Evolutionary conservation across 2,113 vertebrate species (phyloP), one percentile per base, ranked within the genome.

Genomic region (western clawed frog (Xenopus tropicalis)): DNA sequence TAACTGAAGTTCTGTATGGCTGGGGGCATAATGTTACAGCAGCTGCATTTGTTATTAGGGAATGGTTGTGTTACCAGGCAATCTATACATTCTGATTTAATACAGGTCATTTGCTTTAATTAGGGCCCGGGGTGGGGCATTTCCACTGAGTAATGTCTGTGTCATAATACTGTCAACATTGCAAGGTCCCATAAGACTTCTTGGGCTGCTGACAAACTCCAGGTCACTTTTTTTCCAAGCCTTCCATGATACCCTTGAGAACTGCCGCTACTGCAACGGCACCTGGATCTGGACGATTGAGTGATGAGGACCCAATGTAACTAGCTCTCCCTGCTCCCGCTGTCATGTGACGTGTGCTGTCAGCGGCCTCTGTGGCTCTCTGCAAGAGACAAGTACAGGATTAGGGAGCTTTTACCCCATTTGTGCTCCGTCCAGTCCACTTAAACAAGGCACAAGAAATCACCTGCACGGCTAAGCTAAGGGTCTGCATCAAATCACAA

Each of bases 261-360:
- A 98, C 88, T 9, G 92, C 84, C 0, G 94, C 93, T 0, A 81
- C 86, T 0, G 95, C 96, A 78, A 94, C 89, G 0, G 96, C 96
- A 0, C 97, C 97, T 0, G 97, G 94, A 79, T 99, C 96, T 0
- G 94, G 95, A 79, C 90, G 87, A 3, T 88, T 92, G 62, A 97
- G 82, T 1, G 66, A 79, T 0, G 91, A 85, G 0, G 93, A 91
- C 1, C 90, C 85, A 78, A 98, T 89, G 70, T 98, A 99, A 79
- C 96, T 98, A 78, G 97, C 96, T 64, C 97, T 87, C n/a, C 97
- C 97, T 0, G 93, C 96, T 14, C 78, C 91, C 0, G 97, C 96
- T 11, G 85, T 86, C 83, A 99, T 94, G 71, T 86, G 16, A 71
- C 81, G 88, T 10, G 97, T 99, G 16, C 91, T 88, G 66, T 96